These are phyloP conservation scores for Oxyruncus cristatus DNA, from an alignment of 2,113 vertebrate species.

Conservation along the genomic window DNA sequence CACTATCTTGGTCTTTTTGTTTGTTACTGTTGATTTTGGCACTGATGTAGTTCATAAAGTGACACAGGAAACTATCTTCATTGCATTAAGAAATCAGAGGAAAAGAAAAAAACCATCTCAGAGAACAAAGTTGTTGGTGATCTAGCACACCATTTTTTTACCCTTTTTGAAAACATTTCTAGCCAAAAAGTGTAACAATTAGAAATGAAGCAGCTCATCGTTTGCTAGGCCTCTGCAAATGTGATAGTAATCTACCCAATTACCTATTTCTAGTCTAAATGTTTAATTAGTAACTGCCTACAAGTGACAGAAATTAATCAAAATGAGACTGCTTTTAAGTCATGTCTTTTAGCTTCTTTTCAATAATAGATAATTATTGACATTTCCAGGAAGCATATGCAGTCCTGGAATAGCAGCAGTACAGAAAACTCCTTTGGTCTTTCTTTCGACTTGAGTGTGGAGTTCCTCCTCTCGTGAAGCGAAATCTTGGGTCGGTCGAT, in stretches of 20 bases:
- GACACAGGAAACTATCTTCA: neutral
- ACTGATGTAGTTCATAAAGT: neutral
- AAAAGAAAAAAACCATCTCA: neutral
- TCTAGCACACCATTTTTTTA: neutral
- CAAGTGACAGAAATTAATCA: constrained; percentile 13
- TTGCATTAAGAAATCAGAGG: neutral
- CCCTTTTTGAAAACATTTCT: neutral
- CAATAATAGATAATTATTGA: constrained; percentile 6
- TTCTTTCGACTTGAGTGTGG: neutral
- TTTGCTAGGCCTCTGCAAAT: neutral
- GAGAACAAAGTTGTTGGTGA: neutral
- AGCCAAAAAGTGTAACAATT: neutral
- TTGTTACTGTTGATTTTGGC: neutral
- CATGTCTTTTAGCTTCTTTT: neutral
- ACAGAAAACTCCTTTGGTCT: neutral
- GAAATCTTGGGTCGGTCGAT: neutral
- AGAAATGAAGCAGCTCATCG: neutral
- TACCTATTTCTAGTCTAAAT: neutral
- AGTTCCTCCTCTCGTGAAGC: neutral
- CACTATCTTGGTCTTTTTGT: neutral
- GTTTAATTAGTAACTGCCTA: neutral
- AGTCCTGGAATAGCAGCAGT: neutral
- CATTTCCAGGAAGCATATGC: neutral
- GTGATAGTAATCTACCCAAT: neutral
- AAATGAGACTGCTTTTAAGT: constrained; percentile 17